phyloP scores from a whole-genome alignment of 2,113 vertebrate species.

The Jaculus jaculus region DNA sequence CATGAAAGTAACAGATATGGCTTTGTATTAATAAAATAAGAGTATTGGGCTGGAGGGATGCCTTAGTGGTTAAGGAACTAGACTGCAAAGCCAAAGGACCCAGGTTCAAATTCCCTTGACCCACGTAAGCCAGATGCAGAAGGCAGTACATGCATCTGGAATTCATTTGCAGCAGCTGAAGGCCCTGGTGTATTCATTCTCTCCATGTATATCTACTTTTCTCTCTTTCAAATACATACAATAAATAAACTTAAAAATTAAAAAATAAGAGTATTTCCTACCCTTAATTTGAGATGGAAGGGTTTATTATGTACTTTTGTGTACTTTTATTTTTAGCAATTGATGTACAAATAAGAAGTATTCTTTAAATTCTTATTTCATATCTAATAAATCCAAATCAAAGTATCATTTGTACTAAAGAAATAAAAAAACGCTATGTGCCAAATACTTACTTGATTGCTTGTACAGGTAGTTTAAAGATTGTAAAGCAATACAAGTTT shows the following conservation, averaged over 20 bases:
- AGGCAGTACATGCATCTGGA: no score
- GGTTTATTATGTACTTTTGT: not conserved
- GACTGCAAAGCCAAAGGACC: no score
- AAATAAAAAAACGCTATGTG: not conserved
- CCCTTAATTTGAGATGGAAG: constrained; percentile 4
- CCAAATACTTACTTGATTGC: constrained; percentile 7
- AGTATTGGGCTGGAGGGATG: not conserved
- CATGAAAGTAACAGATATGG: constrained; percentile 10
- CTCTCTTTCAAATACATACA: no score
- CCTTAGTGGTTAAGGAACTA: no score
- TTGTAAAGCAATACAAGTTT: not conserved
- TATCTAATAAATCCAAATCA: constrained; percentile 22
- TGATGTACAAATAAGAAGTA: not conserved
- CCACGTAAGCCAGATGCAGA: no score
- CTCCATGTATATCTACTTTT: no score
- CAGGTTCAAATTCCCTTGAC: no score
- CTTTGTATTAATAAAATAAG: constrained; percentile 19
- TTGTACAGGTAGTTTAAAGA: not conserved
- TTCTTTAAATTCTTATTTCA: constrained; percentile 29
- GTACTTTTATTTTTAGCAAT: not conserved
- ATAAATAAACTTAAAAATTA: no score
- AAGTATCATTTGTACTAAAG: not conserved
- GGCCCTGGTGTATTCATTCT: no score
- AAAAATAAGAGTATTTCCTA: not conserved
- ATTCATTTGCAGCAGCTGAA: no score